Evolutionary conservation across 2,888 invertebrate species (phyloP), one percentile per base, ranked within the genome.

Genomic region (Drosophila suboccidentalis): DNA sequence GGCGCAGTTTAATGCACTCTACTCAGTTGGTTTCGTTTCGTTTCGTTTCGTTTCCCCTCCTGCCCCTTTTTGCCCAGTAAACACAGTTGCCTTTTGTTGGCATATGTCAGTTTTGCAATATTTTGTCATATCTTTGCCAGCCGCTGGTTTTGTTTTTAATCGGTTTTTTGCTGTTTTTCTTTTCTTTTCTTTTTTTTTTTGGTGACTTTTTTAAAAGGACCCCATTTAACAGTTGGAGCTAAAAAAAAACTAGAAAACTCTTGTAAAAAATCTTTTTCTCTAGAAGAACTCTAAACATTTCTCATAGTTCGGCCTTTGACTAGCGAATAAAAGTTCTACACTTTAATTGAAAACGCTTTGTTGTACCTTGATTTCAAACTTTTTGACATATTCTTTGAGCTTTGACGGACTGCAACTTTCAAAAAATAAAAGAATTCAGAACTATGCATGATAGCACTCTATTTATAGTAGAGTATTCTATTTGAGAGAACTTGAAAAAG

Each of bases 1-100:
- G 82, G 58, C 71, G 85, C 81, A 81, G 81, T 81, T 85, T 82
- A 85, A 81, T 85, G 81, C 85, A 81, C 81, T 81, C 85, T 74
- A 73, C 71, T 65, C 73, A 75, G 59, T 65, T 17, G 57, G 55
- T 53, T 72, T 63, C 58, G 63, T 55, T 47, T 59, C 32, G 63
- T 55, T 47, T 59, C 32, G 43, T 43, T 36, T 53, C 59, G 29
- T 47, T 22, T 39, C 41, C 15, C 17, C 36, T 10, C 1, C 11
- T 32, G 29, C 26, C 54, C 38, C 13, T 10, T 41, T 34, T 38
- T 13, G 32, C 43, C 19, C 50, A 17, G 39, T 41, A 1, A 10
- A 17, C 41, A 32, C 44, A 44, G 19, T 34, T 75, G 73, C 54
- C 76, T 71, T 79, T 85, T 82, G 81, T 84, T 84, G 66, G 61